Evolutionary conservation across 92 coral and sea anemone species (phyloP).

Genomic region (Palythoa grandis): DNA sequence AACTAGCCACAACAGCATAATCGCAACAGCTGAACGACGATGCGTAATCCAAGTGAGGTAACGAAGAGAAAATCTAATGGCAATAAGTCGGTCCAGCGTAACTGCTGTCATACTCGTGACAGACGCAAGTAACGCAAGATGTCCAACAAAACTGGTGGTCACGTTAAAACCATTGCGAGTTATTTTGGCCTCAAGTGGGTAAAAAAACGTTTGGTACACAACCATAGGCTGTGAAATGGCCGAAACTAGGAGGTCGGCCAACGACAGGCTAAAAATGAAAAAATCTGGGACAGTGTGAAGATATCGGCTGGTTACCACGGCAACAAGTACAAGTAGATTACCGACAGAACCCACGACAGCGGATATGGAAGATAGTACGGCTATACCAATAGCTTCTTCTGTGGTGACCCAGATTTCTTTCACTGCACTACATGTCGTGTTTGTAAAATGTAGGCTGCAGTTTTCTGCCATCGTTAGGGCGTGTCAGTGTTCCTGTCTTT

Average conservation of each 20-base stretch:
- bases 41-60: slow-evolving; percentile 42
- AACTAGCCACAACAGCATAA: not conserved
- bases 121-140: slow-evolving; percentile 31
- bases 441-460: not conserved
- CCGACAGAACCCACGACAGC: slow-evolving; percentile 6
- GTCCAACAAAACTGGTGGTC: not conserved
- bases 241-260: slow-evolving; percentile 1
- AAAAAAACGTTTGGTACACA: not conserved
- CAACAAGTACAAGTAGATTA: slow-evolving; percentile 7
- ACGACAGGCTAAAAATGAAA: slow-evolving; percentile 10
- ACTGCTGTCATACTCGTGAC: slow-evolving; percentile 30
- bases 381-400: slow-evolving; percentile 9
- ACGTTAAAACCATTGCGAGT: not conserved
- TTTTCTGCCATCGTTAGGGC: not conserved
- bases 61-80: slow-evolving; percentile 41
- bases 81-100: slow-evolving; percentile 42
- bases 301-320: slow-evolving; percentile 11
- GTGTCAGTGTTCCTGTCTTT: not conserved
- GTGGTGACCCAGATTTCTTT: slow-evolving; percentile 8
- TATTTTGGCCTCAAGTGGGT: not conserved
- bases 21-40: not conserved
- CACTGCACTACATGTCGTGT: not conserved
- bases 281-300: slow-evolving; percentile 10
- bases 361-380: not conserved
- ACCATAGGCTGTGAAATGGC: not conserved